A percentile compares a stretch with the other conserved stretches of the same genome.
phyloP scores from a whole-genome alignment of 2,113 vertebrate species.

The Ifrita kowaldi region DNA sequence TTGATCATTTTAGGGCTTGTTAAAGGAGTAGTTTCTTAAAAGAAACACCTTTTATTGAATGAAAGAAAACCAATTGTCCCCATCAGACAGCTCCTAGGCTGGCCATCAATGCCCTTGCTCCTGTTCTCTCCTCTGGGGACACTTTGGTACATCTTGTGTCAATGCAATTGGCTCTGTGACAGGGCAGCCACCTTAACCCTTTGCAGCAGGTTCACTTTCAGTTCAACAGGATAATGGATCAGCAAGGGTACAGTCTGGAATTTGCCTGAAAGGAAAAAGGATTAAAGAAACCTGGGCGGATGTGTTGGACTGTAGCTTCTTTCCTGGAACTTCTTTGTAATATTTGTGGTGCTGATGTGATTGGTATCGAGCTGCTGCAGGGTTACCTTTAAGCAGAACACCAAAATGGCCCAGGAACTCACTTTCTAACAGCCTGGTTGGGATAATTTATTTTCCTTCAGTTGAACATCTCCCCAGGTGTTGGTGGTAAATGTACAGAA shows the following conservation, averaged over 20 bases:
- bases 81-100: not conserved
- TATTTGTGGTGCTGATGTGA: slow-evolving; percentile 28
- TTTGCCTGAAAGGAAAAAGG: slow-evolving; percentile 83
- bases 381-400: not conserved
- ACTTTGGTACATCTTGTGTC: not conserved
- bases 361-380: slow-evolving; percentile 59
- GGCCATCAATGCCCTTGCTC: not conserved
- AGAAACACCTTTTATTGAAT: no score
- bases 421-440: slow-evolving; percentile 19
- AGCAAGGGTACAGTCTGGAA: slow-evolving; percentile 66
- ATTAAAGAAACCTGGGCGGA: slow-evolving; percentile 40
- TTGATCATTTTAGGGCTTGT: not conserved
- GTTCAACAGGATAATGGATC: slow-evolving; percentile 51
- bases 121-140: not conserved
- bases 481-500: not conserved
- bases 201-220: slow-evolving; percentile 49
- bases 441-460: slow-evolving; percentile 35
- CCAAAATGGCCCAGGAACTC: not conserved
- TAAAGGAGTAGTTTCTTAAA: not conserved
- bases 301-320: slow-evolving; percentile 63
- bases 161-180: not conserved
- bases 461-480: not conserved
- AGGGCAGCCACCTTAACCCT: not conserved
- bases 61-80: not conserved
- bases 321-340: slow-evolving; percentile 36